phyloP scores from a whole-genome alignment of 2,888 invertebrate genomes.

The Noctua comes region DNA sequence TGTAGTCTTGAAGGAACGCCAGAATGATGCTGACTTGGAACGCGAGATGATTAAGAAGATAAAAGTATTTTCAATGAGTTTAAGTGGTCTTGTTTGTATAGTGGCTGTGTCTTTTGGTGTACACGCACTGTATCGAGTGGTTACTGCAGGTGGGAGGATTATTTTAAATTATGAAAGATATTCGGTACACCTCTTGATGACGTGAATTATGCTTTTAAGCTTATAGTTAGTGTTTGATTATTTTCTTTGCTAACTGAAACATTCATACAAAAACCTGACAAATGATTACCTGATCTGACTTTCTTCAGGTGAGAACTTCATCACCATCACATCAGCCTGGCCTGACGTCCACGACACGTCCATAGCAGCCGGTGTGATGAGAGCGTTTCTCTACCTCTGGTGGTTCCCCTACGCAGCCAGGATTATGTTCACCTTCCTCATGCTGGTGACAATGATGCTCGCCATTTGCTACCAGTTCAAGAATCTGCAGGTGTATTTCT shows the following conservation, averaged over 20 bases:
- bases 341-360: conserved; percentile 72
- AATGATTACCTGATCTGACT: neutral
- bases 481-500: conserved; percentile 68
- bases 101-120: neutral
- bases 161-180: neutral
- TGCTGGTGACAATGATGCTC: conserved; percentile 66
- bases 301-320: conserved; percentile 68
- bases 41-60: conserved; percentile 58
- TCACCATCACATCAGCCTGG: conserved; percentile 74
- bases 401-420: conserved; percentile 73
- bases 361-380: conserved; percentile 55
- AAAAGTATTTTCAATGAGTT: conserved; percentile 35
- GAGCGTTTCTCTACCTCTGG: conserved; percentile 68
- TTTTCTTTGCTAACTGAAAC: neutral
- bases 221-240: neutral
- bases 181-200: neutral
- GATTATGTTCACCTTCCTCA: conserved; percentile 59
- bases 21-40: conserved; percentile 56
- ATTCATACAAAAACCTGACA: neutral
- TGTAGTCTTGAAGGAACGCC: conserved; percentile 50
- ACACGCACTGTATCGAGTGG: conserved; percentile 17
- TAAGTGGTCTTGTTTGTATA: neutral
- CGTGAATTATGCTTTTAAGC: neutral
- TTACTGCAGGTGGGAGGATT: conserved; percentile 24
- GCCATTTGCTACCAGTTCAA: conserved; percentile 69